These are phyloP conservation scores for Panonychus citri DNA, from an alignment of 1,140 invertebrate species.

Conservation along the genomic window DNA sequence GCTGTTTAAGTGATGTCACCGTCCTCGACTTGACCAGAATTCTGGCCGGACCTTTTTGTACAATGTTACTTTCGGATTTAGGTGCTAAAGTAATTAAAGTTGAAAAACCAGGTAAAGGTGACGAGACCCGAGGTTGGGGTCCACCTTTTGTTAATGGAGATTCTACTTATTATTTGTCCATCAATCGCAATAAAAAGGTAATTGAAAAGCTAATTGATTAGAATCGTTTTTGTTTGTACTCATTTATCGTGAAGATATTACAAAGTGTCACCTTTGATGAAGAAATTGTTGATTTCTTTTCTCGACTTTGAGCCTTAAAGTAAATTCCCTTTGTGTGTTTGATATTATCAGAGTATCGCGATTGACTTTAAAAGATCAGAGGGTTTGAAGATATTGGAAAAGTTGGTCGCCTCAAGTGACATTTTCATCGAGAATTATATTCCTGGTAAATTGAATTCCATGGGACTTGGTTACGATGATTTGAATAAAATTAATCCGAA, in stretches of 20 bases:
- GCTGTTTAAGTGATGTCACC: conserved; percentile 35
- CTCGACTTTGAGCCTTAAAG: neutral
- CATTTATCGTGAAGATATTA: too few relatives aligned
- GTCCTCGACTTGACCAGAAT: conserved; percentile 63
- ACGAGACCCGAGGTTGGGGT: conserved; percentile 75
- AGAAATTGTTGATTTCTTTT: neutral
- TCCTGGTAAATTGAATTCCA: conserved; percentile 55
- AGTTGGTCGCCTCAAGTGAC: conserved; percentile 47
- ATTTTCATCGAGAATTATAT: conserved; percentile 84
- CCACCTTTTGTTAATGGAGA: conserved; percentile 61
- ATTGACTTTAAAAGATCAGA: conserved; percentile 48
- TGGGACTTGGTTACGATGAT: conserved; percentile 53
- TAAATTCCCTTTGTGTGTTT: neutral
- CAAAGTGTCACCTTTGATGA: too few relatives aligned
- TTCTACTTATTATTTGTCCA: conserved; percentile 56
- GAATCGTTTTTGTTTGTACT: too few relatives aligned
- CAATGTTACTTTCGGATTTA: conserved; percentile 76
- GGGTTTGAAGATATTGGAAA: conserved; percentile 45
- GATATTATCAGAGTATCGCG: conserved; percentile 40
- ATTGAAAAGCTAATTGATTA: too few relatives aligned
- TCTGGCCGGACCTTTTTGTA: conserved; percentile 61
- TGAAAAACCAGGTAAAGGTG: conserved; percentile 40
- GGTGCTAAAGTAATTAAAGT: conserved; percentile 81
- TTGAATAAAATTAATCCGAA: conserved; percentile 43
- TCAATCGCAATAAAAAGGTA: conserved; percentile 82